Conservation (phyloP, 2,113 vertebrate species). For the Perognathus longimembris region DNA sequence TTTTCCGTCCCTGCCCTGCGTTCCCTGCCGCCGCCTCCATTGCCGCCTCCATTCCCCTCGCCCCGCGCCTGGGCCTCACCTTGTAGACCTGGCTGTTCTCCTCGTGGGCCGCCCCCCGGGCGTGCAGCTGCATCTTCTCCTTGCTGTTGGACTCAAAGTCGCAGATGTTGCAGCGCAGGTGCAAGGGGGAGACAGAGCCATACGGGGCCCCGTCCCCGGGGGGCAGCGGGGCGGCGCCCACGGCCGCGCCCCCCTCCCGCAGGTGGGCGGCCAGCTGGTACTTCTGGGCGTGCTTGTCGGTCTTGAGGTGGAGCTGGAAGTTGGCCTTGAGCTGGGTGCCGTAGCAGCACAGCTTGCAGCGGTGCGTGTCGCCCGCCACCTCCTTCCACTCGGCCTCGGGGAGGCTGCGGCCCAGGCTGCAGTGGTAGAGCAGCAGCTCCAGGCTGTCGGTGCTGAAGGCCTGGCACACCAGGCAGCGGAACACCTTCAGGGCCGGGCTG, state of each 20-base stretch:
- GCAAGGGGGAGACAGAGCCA: constrained; percentile 75
- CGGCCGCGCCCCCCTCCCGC: constrained; percentile 80
- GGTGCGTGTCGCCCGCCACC: constrained; percentile 83
- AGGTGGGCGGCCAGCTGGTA: constrained; percentile 86
- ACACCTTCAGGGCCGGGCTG: constrained; percentile 69
- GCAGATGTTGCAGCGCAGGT: constrained; percentile 87
- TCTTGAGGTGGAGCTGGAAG: constrained; percentile 87
- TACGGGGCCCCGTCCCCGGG: constrained; percentile 80
- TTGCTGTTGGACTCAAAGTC: constrained; percentile 86
- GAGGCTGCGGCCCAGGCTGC: constrained; percentile 81
- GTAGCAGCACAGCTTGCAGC: constrained; percentile 86
- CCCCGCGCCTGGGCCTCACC: constrained; percentile 66
- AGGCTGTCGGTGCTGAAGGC: constrained; percentile 85
- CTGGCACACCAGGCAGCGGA: constrained; percentile 86
- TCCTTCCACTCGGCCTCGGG: constrained; percentile 85
- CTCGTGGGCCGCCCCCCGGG: constrained; percentile 80
- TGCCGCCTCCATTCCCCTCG: neutral
- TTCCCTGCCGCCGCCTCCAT: neutral
- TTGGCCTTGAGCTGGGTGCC: constrained; percentile 87
- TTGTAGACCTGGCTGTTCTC: constrained; percentile 84
- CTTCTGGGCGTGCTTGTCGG: constrained; percentile 86
- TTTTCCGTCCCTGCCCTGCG: neutral
- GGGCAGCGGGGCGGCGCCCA: constrained; percentile 66
- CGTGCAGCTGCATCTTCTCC: constrained; percentile 86
- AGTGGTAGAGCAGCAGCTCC: constrained; percentile 84